Base-by-base conservation (phyloP, 2,888 invertebrate species). In the Capitulum mitella region DNA sequence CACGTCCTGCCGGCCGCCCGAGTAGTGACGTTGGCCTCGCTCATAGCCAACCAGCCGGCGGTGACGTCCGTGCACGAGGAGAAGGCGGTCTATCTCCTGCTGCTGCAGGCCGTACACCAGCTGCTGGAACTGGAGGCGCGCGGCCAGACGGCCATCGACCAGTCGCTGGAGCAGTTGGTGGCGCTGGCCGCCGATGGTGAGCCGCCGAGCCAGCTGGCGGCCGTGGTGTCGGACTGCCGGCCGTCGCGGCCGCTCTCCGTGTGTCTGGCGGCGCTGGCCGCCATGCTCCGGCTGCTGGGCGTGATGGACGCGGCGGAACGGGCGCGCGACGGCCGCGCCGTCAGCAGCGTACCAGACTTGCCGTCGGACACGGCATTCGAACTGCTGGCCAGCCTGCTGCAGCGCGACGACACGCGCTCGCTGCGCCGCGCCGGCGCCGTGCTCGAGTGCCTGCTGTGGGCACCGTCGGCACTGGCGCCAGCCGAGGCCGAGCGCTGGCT, bases 401-500 rank as follows among this genome's bases (percentile, higher is more conserved):
- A 83, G 46, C 83, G 83, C 46, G 85, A 86, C 78, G 83, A 83
- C 76, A 83, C 84, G 6, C 83, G 82, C 51, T 84, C 84, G 64
- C 80, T 86, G 76, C 84, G 85, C 29, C 84, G 87, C 85, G 93
- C 93, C 0, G 93, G 94, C 84, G 91, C 93, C 0, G 90, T 94
- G 0, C 87, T 95, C n/a, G 95, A 95, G 84, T 93, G 93, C 84
- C 91, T 92, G 83, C 86, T 95, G 0, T 95, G 95, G 94, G 95
- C 94, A 2, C 94, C 94, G 1, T 16, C 46, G 14, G 76, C 22
- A 8, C 70, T 37, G 70, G 79, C 77, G 29, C 58, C 64, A n/a
- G 80, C 79, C 46, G 80, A 82, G 34, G 83, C 83, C n/a, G 83
- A 82, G 79, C 84, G 83, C 61, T 82, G 82, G 40, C 83, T 96